Evolutionary conservation across 2,888 invertebrate genomes (phyloP).

Genomic region (Bellardia bayeri): DNA sequence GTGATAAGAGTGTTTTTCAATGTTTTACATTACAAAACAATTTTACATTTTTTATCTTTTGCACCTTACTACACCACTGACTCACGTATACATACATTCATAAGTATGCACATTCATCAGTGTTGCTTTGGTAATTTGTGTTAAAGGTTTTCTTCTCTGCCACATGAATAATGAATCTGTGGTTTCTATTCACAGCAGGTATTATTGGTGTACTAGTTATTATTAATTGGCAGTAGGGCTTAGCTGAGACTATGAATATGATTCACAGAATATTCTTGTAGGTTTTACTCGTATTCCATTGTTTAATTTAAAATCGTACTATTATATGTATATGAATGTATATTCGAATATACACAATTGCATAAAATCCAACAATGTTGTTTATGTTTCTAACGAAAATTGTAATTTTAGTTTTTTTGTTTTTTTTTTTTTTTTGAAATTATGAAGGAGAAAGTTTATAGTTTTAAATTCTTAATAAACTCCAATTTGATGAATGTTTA

Average conservation of each 20-base stretch:
- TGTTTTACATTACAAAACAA: constrained; percentile 45
- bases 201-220: background rate
- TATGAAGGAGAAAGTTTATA: no score
- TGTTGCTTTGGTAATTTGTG: background rate
- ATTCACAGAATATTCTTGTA: constrained; percentile 36
- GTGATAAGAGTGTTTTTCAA: constrained; percentile 35
- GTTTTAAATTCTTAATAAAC: no score
- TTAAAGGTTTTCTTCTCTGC: constrained; percentile 40
- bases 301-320: background rate
- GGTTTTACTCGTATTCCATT: background rate
- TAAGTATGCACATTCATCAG: constrained; percentile 20
- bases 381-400: no score
- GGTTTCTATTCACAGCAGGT: constrained; percentile 69
- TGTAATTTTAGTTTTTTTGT: no score
- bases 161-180: constrained; percentile 57
- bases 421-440: no score
- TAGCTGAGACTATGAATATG: background rate
- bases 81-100: background rate
- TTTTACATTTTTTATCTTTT: constrained; percentile 36
- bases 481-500: no score
- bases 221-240: constrained; percentile 34
- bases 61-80: constrained; percentile 21
- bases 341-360: background rate
- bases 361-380: background rate
- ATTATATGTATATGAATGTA: no score